These are phyloP conservation scores for Ophion obscuratus DNA, from an alignment of 2,888 invertebrate genomes.

Conservation along the genomic window DNA sequence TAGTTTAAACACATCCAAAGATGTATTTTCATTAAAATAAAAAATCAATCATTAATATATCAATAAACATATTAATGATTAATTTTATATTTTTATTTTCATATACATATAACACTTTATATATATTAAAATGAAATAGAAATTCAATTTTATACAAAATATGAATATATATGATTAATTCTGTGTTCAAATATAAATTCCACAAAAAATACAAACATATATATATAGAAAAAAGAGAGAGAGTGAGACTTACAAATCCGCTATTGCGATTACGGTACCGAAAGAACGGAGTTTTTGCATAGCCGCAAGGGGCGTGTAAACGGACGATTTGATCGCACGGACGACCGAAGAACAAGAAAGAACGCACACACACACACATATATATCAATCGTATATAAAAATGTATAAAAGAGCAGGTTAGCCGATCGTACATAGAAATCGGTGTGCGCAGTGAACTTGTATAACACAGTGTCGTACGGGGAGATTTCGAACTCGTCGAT, in stretches of 20 bases:
- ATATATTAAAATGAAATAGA: no score
- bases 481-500: slow-evolving; percentile 54
- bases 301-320: slow-evolving; percentile 49
- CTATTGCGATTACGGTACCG: background rate
- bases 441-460: background rate
- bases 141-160: no score
- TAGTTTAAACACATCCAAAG: no score
- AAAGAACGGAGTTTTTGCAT: slow-evolving; percentile 48
- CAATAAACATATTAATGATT: no score
- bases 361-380: background rate
- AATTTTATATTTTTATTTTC: no score
- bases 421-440: slow-evolving; percentile 8
- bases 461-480: slow-evolving; percentile 17
- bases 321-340: slow-evolving; percentile 28
- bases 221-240: background rate
- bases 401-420: background rate
- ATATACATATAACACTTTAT: no score
- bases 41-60: no score
- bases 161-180: no score
- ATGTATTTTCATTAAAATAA: no score
- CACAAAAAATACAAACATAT: no score
- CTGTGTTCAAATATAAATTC: no score
- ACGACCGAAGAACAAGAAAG: slow-evolving; percentile 55
- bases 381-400: slow-evolving; percentile 12
- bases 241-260: background rate